Percentiles rank a stretch among this genome's conserved stretches.
phyloP scores from a whole-genome alignment of 1,140 invertebrate genomes.

The Magallana ariakensis region DNA sequence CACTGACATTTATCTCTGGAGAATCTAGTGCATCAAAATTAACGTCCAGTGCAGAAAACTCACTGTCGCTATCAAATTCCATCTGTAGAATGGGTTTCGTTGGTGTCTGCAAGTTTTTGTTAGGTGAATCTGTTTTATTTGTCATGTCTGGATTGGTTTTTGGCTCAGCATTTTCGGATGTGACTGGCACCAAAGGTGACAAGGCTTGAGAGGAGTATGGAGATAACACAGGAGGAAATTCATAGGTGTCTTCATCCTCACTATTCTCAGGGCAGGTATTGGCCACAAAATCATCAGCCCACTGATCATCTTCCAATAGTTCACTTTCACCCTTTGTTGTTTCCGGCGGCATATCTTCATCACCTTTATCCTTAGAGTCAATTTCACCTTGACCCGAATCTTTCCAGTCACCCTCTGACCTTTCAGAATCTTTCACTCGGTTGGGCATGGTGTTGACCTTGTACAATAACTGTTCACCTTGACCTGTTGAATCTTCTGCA shows the following conservation, averaged over 20 bases:
- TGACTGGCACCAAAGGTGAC: slow-evolving; percentile 29
- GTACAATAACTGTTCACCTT: too few species aligned
- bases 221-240: neutral
- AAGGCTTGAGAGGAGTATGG: slow-evolving; percentile 19
- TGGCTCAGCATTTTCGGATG: neutral
- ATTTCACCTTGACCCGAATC: neutral
- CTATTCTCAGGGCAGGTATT: slow-evolving; percentile 33
- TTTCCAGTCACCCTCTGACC: too few species aligned
- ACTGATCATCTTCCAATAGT: neutral
- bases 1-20: slow-evolving; percentile 6
- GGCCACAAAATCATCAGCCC: slow-evolving; percentile 1
- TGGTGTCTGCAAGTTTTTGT: neutral
- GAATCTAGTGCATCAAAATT: slow-evolving; percentile 40
- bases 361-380: neutral
- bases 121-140: neutral
- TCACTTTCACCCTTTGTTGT: neutral
- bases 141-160: neutral
- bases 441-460: too few species aligned
- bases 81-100: neutral
- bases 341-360: neutral
- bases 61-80: slow-evolving; percentile 42
- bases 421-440: too few species aligned
- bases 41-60: slow-evolving; percentile 28
- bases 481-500: too few species aligned
- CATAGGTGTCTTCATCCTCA: neutral